phyloP scores from a whole-genome alignment of 2,113 vertebrate species.

The Melanocharis versteri region DNA sequence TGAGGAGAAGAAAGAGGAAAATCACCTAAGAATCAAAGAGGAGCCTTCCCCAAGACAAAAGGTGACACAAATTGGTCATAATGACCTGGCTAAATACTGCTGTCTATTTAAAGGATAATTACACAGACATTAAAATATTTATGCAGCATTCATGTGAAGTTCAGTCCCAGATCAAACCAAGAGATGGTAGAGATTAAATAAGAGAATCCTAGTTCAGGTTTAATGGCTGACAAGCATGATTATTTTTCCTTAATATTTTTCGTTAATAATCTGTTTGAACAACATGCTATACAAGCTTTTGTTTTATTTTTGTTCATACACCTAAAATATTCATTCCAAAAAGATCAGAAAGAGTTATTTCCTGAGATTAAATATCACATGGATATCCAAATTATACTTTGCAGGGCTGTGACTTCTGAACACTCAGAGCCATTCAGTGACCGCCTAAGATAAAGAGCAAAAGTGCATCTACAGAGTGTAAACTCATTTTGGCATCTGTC shows the following conservation, averaged over 20 bases:
- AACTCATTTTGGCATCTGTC: background rate
- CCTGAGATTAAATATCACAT: background rate
- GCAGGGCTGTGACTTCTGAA: background rate
- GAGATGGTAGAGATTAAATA: background rate
- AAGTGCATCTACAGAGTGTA: background rate
- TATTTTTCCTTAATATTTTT: background rate
- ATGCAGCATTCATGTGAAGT: background rate
- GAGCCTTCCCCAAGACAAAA: background rate
- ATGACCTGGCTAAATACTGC: background rate
- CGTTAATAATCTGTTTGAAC: background rate
- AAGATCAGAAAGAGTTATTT: background rate
- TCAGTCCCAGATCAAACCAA: background rate
- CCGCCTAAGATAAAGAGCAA: background rate
- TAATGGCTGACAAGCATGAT: background rate
- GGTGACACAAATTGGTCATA: background rate
- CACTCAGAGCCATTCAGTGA: background rate
- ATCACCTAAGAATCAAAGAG: background rate
- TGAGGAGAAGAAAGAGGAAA: background rate
- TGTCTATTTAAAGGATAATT: background rate
- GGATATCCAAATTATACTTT: background rate
- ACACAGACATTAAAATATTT: background rate
- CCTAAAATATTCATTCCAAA: background rate
- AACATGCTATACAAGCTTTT: background rate
- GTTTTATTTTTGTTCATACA: background rate
- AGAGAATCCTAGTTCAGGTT: background rate